Conservation (phyloP, 2,113 vertebrate species). For the Urocitellus parryii region DNA sequence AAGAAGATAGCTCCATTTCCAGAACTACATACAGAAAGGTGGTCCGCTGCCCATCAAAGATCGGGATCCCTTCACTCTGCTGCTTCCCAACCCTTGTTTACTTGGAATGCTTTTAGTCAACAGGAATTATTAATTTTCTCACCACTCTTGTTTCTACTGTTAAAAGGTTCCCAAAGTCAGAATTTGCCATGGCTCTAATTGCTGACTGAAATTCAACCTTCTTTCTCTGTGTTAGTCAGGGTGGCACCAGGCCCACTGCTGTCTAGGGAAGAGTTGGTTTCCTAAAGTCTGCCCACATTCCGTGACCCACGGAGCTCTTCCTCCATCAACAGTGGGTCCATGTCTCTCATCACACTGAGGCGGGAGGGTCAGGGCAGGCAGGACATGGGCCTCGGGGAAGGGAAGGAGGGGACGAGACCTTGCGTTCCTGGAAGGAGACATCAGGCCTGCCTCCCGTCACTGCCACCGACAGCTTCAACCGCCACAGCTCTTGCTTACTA, state of each 20-base stretch:
- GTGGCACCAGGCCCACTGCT: not conserved
- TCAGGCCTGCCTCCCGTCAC: too few relatives aligned
- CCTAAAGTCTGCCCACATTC: not conserved
- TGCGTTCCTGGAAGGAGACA: too few relatives aligned
- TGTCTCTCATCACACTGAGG: not conserved
- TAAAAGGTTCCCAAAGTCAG: not conserved
- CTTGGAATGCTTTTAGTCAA: not conserved
- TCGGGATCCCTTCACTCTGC: not conserved
- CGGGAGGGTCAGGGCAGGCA: too few relatives aligned
- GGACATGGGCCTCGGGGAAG: too few relatives aligned
- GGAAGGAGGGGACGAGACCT: too few relatives aligned
- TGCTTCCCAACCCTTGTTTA: not conserved
- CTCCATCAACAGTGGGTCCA: not conserved
- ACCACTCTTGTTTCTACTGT: not conserved
- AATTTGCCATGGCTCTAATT: not conserved
- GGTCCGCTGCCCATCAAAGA: not conserved
- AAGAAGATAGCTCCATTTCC: not conserved
- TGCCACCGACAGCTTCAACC: too few relatives aligned
- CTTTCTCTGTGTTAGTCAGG: not conserved
- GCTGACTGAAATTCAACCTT: not conserved
- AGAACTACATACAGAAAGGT: not conserved
- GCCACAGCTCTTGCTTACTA: too few relatives aligned
- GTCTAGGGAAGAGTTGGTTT: not conserved
- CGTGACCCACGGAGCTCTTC: not conserved
- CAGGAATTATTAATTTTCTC: not conserved